Evolutionary conservation across 2,797 vertebrate species (phyloP).

Genomic region (Enteromius argenteus): DNA sequence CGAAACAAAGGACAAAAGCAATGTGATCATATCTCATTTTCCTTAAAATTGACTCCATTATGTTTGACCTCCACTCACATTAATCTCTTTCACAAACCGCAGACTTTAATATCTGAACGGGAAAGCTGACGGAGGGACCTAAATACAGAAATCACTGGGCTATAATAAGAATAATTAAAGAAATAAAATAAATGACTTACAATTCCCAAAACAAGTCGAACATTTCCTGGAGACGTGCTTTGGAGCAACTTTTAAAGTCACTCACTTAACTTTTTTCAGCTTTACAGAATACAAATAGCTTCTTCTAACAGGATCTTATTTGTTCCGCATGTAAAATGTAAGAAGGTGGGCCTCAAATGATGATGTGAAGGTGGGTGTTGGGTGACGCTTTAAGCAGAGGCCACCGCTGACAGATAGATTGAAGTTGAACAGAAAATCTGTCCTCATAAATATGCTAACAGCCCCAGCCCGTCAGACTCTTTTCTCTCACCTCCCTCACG

Average conservation of each 20-base stretch:
- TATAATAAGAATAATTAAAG: conserved; percentile 74
- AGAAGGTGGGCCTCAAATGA: conserved; percentile 12
- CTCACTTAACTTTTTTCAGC: neutral
- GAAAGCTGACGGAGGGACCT: conserved; percentile 62
- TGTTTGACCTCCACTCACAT: conserved; percentile 75
- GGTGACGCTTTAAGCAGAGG: conserved; percentile 28
- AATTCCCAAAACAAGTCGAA: conserved; percentile 72
- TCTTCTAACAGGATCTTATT: conserved; percentile 4
- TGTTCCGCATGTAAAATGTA: conserved; percentile 2
- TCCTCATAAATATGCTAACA: conserved; percentile 54
- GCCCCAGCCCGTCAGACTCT: conserved; percentile 16
- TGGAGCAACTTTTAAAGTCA: conserved; percentile 28
- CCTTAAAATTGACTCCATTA: conserved; percentile 75
- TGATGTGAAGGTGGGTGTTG: conserved; percentile 29
- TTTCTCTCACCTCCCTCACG: conserved; percentile 35
- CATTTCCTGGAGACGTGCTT: conserved; percentile 37
- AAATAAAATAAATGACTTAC: conserved; percentile 69
- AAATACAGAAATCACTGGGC: conserved; percentile 72
- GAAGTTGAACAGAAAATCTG: conserved; percentile 38
- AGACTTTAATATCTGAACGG: conserved; percentile 72
- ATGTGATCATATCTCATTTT: conserved; percentile 75
- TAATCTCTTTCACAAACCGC: conserved; percentile 76
- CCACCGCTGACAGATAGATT: conserved; percentile 37
- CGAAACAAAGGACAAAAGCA: conserved; percentile 63
- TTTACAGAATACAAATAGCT: conserved; percentile 8